Percentiles rank a stretch among this genome's conserved stretches.
phyloP scores from a whole-genome alignment of 2,113 vertebrate species.

The Callipepla squamata region DNA sequence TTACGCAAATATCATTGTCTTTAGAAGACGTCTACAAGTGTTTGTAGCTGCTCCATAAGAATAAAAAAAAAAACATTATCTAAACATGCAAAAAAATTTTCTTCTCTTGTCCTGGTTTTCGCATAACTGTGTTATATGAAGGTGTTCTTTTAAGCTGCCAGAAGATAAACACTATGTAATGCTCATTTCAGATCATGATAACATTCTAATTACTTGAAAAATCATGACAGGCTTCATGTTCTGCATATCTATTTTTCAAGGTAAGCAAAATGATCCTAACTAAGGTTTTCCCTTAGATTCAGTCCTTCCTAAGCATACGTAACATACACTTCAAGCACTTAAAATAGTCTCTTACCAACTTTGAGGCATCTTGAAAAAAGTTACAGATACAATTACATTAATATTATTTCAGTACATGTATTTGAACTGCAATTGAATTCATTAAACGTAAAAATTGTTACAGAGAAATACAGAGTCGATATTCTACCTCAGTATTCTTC shows the following conservation, averaged over 20 bases:
- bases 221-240: neutral
- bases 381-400: neutral
- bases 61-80: neutral
- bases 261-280: neutral
- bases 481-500: neutral
- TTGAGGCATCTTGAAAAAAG: neutral
- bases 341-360: neutral
- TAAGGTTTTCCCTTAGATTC: neutral
- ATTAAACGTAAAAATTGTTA: neutral
- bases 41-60: neutral
- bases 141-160: neutral
- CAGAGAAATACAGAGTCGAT: neutral
- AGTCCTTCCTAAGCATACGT: neutral
- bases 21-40: neutral
- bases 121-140: neutral
- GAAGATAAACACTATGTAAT: neutral
- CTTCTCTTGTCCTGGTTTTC: neutral
- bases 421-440: neutral
- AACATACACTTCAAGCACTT: rapidly evolving
- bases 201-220: neutral
- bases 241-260: neutral
- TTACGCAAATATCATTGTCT: neutral
- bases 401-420: neutral
- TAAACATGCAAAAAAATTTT: neutral
- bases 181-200: neutral